These are phyloP conservation scores for Megalurothrips usitatus DNA, from an alignment of 2,888 invertebrate species.

Conservation along the genomic window DNA sequence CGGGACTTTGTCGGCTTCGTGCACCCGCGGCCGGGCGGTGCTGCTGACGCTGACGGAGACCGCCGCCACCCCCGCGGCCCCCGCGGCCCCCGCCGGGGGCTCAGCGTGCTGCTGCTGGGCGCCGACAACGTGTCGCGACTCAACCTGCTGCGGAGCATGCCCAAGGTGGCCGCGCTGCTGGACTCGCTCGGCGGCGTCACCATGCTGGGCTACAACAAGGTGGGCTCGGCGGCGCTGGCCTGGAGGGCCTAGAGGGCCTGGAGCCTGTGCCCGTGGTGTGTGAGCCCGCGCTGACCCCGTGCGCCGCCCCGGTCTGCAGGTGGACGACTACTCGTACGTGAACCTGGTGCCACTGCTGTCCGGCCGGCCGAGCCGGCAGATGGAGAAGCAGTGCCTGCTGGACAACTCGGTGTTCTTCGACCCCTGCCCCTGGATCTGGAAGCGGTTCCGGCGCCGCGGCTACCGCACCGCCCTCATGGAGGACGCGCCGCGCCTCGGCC, in stretches of 20 bases:
- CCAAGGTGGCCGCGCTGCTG: constrained; percentile 60
- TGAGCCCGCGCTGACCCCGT: not conserved
- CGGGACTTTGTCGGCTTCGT: constrained; percentile 39
- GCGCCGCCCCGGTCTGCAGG: not conserved
- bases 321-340: constrained; percentile 87
- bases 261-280: not conserved
- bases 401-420: constrained; percentile 61
- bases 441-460: constrained; percentile 64
- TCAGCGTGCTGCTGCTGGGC: constrained; percentile 67
- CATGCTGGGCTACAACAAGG: constrained; percentile 85
- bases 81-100: constrained; percentile 38
- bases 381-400: constrained; percentile 61
- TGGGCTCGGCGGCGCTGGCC: no score
- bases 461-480: constrained; percentile 78
- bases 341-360: constrained; percentile 43
- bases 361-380: constrained; percentile 63
- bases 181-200: constrained; percentile 62
- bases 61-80: not conserved
- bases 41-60: no score
- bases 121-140: constrained; percentile 80
- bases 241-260: no score
- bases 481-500: constrained; percentile 71
- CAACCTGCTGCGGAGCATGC: constrained; percentile 81
- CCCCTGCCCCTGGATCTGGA: constrained; percentile 79
- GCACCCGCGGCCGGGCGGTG: constrained; percentile 29